Evolutionary conservation across 1,140 invertebrate species (phyloP).

Genomic region (Drosophila santomea): DNA sequence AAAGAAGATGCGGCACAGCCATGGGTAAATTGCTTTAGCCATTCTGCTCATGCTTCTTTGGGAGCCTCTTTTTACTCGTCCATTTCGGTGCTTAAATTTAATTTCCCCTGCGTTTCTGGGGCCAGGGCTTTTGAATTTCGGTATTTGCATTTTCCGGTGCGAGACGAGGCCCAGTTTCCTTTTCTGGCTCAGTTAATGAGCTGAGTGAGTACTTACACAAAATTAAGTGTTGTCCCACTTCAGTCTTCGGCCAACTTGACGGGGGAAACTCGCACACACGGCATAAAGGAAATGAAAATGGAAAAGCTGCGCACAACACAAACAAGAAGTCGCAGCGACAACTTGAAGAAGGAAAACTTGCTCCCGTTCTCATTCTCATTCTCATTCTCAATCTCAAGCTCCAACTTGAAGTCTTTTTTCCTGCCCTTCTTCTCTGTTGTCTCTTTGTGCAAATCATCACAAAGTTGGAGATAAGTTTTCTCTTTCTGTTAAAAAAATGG

Average conservation of each 20-base stretch:
- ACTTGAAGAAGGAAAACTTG: constrained; percentile 75
- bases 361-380: constrained; percentile 42
- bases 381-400: constrained; percentile 22
- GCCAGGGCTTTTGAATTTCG: constrained; percentile 49
- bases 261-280: constrained; percentile 20
- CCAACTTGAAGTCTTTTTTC: constrained; percentile 34
- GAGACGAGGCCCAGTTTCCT: constrained; percentile 53
- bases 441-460: constrained; percentile 77
- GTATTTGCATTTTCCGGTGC: constrained; percentile 55
- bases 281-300: constrained; percentile 81
- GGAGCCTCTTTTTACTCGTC: constrained; percentile 8
- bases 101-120: constrained; percentile 60
- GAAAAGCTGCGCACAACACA: constrained; percentile 72
- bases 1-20: constrained; percentile 29
- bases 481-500: constrained; percentile 73
- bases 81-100: constrained; percentile 64
- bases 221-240: constrained; percentile 83
- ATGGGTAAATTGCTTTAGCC: constrained; percentile 42
- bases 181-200: constrained; percentile 74
- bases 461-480: constrained; percentile 83
- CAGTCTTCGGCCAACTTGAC: constrained; percentile 70
- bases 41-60: constrained; percentile 30
- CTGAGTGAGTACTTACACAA: constrained; percentile 83
- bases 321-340: constrained; percentile 66
- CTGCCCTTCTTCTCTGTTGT: constrained; percentile 6